phyloP scores from a whole-genome alignment of 1,140 invertebrate species.

The Nixonia krombeini region DNA sequence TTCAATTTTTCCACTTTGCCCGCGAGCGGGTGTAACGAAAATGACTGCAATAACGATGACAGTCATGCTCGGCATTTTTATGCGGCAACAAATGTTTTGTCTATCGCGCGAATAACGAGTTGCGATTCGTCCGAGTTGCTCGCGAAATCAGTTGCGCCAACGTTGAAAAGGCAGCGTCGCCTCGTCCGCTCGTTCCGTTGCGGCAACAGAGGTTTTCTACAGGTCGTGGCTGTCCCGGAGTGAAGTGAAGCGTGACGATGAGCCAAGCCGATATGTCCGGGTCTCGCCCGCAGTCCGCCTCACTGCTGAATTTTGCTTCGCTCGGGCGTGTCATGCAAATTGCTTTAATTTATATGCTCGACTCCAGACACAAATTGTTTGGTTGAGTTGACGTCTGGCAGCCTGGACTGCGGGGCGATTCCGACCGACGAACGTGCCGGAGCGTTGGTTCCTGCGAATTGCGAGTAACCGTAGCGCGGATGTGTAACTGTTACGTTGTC shows the following conservation, averaged over 20 bases:
- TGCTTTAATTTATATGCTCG: slow-evolving; percentile 62
- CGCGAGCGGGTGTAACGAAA: too few species aligned
- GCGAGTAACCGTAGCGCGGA: background rate
- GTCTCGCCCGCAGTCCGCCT: slow-evolving; percentile 8
- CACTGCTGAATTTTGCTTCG: slow-evolving; percentile 28
- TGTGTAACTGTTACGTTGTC: background rate
- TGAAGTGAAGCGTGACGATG: slow-evolving; percentile 26
- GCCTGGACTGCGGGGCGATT: slow-evolving; percentile 39
- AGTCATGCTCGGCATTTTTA: too few species aligned
- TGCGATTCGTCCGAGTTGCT: too few species aligned
- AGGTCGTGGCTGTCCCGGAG: too few species aligned
- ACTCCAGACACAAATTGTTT: slow-evolving; percentile 54
- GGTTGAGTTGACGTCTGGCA: slow-evolving; percentile 49
- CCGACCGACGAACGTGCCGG: slow-evolving; percentile 46
- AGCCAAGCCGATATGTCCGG: slow-evolving; percentile 17
- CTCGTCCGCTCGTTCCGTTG: background rate
- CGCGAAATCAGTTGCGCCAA: too few species aligned
- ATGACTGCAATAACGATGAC: too few species aligned
- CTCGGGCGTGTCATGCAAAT: slow-evolving; percentile 57
- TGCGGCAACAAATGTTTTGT: too few species aligned
- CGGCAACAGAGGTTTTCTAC: slow-evolving; percentile 18
- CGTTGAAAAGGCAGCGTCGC: too few species aligned
- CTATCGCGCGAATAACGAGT: too few species aligned
- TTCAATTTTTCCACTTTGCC: too few species aligned
- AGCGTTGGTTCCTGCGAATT: slow-evolving; percentile 30